Conservation (phyloP, 2,888 invertebrate species). For the Automeris io region DNA sequence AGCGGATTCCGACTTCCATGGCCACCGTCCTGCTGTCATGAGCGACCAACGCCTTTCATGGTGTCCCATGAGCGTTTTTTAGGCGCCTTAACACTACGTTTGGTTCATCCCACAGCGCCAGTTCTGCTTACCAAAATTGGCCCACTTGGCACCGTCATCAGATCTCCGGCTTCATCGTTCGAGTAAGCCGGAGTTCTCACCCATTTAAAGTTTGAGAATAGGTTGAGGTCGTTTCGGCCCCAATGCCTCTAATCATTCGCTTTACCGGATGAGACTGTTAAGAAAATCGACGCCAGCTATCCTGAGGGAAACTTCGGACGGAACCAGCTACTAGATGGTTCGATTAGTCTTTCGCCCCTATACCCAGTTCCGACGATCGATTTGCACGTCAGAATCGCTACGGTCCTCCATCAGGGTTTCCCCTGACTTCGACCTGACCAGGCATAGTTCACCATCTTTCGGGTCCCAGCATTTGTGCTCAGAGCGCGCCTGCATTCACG, state of each 20-base stretch:
- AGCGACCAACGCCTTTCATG: conserved; percentile 49
- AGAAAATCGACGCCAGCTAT: conserved; percentile 75
- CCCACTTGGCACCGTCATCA: conserved; percentile 81
- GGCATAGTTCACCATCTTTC: conserved; percentile 86
- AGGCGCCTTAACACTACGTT: conserved; percentile 82
- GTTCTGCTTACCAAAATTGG: conserved; percentile 88
- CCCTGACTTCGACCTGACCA: conserved; percentile 83
- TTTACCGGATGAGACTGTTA: conserved; percentile 81
- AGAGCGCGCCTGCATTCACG: conserved; percentile 67
- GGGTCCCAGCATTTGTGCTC: conserved; percentile 83
- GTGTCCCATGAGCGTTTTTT: conserved; percentile 68
- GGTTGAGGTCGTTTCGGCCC: conserved; percentile 83
- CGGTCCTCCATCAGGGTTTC: conserved; percentile 84
- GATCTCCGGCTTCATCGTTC: conserved; percentile 69
- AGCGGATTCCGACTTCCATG: conserved; percentile 86
- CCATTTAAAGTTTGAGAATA: conserved; percentile 89
- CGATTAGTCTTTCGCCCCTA: conserved; percentile 84
- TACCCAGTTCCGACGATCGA: conserved; percentile 86
- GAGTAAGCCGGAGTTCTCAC: conserved; percentile 79
- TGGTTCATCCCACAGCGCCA: too few species aligned
- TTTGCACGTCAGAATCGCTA: conserved; percentile 87
- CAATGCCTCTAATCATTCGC: conserved; percentile 85
- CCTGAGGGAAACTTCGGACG: conserved; percentile 86
- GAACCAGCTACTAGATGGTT: conserved; percentile 88
- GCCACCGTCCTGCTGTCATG: conserved; percentile 72